Conservation (phyloP, 64 coral and sea anemone species). For the Dendrophyllia cribrosa region DNA sequence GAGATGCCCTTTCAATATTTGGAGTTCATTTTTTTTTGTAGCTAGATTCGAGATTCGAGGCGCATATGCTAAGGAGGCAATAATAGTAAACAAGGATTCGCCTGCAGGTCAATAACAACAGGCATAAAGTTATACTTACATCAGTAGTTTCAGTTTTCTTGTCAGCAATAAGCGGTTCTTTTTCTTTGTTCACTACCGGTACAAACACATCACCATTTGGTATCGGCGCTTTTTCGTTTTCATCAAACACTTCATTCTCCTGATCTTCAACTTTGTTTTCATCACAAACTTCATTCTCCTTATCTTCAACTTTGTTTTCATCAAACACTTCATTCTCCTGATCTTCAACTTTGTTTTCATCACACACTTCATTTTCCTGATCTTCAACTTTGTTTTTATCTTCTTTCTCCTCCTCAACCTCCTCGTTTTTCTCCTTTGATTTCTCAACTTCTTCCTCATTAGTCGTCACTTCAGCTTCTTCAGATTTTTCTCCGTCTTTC, state of each 20-base stretch:
- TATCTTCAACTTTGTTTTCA: background rate
- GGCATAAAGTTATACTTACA: background rate
- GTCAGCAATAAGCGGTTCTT: background rate
- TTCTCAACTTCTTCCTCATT: background rate
- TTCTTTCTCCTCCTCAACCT: background rate
- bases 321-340: slow-evolving; percentile 9
- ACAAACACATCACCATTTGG: slow-evolving; percentile 25
- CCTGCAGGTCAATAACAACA: too few species aligned
- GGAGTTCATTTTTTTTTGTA: too few species aligned
- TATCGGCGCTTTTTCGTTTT: background rate
- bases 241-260: slow-evolving; percentile 7
- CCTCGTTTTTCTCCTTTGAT: slow-evolving; percentile 12
- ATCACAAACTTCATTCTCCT: too few species aligned
- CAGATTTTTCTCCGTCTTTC: slow-evolving; percentile 12
- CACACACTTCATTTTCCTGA: too few species aligned
- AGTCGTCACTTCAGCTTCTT: background rate
- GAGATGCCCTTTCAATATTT: too few species aligned
- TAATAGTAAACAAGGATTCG: too few species aligned
- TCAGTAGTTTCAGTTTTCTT: slow-evolving; percentile 29
- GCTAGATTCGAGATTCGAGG: too few species aligned
- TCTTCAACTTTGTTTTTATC: background rate
- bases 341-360: slow-evolving; percentile 41
- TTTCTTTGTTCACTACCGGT: background rate
- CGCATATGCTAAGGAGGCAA: too few species aligned
- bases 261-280: slow-evolving; percentile 44